Evolutionary conservation across 1,140 invertebrate species (phyloP).

Genomic region (Tachypleus tridentatus): DNA sequence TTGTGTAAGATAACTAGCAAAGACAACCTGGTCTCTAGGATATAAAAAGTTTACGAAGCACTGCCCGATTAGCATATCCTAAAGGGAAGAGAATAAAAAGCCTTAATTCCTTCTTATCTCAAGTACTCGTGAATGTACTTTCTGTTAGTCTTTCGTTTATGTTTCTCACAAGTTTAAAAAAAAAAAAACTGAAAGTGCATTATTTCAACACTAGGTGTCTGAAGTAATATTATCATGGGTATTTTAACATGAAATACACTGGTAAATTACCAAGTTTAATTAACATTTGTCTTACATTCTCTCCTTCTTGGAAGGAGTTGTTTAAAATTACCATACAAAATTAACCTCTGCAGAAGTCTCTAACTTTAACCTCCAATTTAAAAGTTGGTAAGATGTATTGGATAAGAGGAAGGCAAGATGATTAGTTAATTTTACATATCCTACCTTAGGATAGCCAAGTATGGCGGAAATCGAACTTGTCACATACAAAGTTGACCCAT

Average conservation of each 20-base stretch:
- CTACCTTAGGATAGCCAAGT: slow-evolving; percentile 22
- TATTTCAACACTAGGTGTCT: neutral
- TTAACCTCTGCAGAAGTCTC: too few species aligned
- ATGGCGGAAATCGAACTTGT: slow-evolving; percentile 11
- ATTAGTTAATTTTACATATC: neutral
- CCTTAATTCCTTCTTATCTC: too few species aligned
- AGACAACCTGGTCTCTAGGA: slow-evolving; percentile 52
- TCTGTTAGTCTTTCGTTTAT: neutral
- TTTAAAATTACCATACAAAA: too few species aligned
- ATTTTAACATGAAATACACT: neutral
- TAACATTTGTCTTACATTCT: too few species aligned
- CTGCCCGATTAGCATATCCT: slow-evolving; percentile 67
- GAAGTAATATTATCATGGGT: neutral
- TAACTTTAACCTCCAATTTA: too few species aligned
- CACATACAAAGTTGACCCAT: slow-evolving; percentile 17
- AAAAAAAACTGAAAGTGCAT: neutral
- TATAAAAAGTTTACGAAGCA: slow-evolving; percentile 78
- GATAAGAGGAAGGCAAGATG: too few species aligned
- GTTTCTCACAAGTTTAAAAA: neutral
- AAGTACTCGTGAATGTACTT: neutral
- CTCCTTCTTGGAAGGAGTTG: too few species aligned
- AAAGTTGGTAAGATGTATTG: too few species aligned
- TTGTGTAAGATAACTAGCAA: slow-evolving; percentile 47
- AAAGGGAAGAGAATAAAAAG: slow-evolving; percentile 9
- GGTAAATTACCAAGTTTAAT: neutral